Conservation (phyloP, 2,113 vertebrate genomes). For the Pollachius pollachius region DNA sequence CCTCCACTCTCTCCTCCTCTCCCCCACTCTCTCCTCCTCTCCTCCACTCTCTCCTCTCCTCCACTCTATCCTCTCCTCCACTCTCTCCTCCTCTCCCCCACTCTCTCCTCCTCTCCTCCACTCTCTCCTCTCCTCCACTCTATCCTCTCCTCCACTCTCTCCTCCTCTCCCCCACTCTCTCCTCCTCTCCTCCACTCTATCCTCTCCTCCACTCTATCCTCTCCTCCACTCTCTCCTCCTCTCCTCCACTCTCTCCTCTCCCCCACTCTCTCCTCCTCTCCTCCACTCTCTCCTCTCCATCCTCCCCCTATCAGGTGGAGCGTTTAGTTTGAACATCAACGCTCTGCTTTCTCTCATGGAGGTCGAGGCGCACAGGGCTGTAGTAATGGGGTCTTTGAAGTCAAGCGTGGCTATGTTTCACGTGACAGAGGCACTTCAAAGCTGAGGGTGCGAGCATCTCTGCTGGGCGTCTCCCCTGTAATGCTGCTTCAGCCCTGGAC, state of each 20-base stretch:
- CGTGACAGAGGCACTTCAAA: constrained; percentile 70
- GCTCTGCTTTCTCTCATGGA: constrained; percentile 45
- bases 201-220: constrained; percentile 1
- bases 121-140: too few relatives aligned
- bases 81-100: too few relatives aligned
- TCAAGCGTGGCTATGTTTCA: constrained; percentile 57
- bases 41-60: too few relatives aligned
- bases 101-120: too few relatives aligned
- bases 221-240: background rate
- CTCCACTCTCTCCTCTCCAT: constrained; percentile 7
- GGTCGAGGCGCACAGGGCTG: constrained; percentile 54
- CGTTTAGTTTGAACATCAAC: constrained; percentile 39
- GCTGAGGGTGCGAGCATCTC: constrained; percentile 44
- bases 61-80: too few relatives aligned
- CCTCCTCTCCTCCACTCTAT: background rate
- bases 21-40: background rate
- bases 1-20: constrained; percentile 7
- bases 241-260: background rate
- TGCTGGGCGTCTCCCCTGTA: constrained; percentile 36
- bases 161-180: background rate
- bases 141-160: background rate
- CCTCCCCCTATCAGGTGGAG: constrained; percentile 23
- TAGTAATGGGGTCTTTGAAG: constrained; percentile 68
- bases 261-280: background rate
- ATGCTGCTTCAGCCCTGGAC: constrained; percentile 43